These are phyloP conservation scores for Operophtera brumata DNA, from an alignment of 2,888 invertebrate genomes.

Conservation along the genomic window DNA sequence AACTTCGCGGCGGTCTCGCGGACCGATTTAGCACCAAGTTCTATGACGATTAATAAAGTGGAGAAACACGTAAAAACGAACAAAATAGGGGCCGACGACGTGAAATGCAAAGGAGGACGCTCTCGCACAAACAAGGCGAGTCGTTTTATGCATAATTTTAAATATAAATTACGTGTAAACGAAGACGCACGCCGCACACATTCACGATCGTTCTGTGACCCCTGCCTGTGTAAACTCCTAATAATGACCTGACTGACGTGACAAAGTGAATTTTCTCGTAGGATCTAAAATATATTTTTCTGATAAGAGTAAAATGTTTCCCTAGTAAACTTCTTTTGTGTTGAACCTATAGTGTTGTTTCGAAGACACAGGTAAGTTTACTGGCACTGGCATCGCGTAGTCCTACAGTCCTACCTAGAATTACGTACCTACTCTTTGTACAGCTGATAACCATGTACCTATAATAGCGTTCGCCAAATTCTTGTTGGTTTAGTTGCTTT, in stretches of 20 bases:
- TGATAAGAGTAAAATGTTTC: slow-evolving; percentile 2
- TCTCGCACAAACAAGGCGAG: slow-evolving; percentile 76
- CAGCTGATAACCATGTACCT: slow-evolving; percentile 20
- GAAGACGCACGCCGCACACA: slow-evolving; percentile 57
- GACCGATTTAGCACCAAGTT: slow-evolving; percentile 55
- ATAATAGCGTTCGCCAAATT: neutral
- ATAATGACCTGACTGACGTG: slow-evolving; percentile 56
- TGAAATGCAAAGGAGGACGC: slow-evolving; percentile 79
- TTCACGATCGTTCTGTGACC: slow-evolving; percentile 53
- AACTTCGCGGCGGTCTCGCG: slow-evolving; percentile 65
- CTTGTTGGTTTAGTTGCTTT: neutral
- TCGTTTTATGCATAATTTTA: slow-evolving; percentile 50
- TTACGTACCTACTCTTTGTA: slow-evolving; percentile 23
- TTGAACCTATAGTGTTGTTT: slow-evolving; percentile 13
- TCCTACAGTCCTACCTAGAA: neutral
- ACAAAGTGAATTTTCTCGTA: slow-evolving; percentile 45
- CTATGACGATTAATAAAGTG: slow-evolving; percentile 52
- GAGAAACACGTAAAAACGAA: slow-evolving; percentile 52
- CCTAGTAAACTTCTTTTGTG: slow-evolving; percentile 5
- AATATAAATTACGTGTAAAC: slow-evolving; percentile 34
- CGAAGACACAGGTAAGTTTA: slow-evolving; percentile 16
- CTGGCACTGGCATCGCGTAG: neutral
- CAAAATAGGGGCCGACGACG: slow-evolving; percentile 60
- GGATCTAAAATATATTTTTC: slow-evolving; percentile 5
- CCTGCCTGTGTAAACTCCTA: slow-evolving; percentile 53